A percentile compares a stretch with the other conserved stretches of the same genome.
Conservation (phyloP, 2,113 vertebrate genomes). For the Cavia porcellus region DNA sequence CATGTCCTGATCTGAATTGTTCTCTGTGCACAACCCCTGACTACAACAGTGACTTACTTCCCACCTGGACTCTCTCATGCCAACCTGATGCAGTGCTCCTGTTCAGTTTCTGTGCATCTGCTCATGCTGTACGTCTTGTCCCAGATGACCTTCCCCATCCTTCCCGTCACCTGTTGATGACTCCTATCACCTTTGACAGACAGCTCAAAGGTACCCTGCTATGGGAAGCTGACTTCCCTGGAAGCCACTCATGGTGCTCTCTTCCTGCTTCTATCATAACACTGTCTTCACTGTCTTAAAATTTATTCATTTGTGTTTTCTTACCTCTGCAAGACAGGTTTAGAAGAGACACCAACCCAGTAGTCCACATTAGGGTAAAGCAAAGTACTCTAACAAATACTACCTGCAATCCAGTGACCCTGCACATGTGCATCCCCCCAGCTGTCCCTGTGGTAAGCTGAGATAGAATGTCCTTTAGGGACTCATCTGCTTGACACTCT, state of each 20-base stretch:
- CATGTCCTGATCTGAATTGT: no score
- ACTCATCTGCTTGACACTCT: constrained; percentile 1
- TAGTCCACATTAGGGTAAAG: background rate
- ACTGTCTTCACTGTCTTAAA: background rate
- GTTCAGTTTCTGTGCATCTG: background rate
- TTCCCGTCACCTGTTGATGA: background rate
- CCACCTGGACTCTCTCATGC: background rate
- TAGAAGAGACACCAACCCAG: background rate
- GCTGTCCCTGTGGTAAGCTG: background rate
- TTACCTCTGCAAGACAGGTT: background rate
- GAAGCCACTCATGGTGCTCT: background rate
- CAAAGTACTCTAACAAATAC: background rate
- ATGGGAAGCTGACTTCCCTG: background rate
- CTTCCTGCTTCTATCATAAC: background rate
- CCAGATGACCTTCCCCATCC: background rate
- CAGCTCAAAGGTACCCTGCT: background rate
- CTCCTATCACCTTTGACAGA: background rate
- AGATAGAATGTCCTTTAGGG: background rate
- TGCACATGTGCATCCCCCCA: background rate
- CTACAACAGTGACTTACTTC: background rate
- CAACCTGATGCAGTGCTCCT: background rate
- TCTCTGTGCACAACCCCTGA: no score
- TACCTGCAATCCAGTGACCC: background rate
- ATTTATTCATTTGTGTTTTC: background rate
- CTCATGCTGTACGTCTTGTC: background rate